Base-by-base conservation (phyloP, 2,888 invertebrate genomes). In the Axea sp. region DNA sequence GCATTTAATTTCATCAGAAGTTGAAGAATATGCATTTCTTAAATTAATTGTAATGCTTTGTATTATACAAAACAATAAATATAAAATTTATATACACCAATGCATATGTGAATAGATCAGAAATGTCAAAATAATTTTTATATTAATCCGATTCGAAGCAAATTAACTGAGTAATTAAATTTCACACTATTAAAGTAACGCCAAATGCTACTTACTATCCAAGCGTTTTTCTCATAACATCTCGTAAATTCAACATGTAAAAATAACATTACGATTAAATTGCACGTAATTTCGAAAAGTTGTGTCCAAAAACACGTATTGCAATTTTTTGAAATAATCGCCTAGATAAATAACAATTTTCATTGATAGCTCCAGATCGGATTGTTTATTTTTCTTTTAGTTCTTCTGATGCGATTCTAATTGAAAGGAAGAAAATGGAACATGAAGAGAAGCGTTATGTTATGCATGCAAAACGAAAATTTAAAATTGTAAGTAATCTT, bases 1-100 rank as follows among this genome's bases (percentile, higher is more conserved):
- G 28, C 35, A 30, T 69, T 47, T 9, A n/a, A 45, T 60, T 51
- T 60, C 53, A 60, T 60, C 60, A 60, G 68, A 33, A 71, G 62
- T 30, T 17, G 30, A 6, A 17, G 31, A n/a, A 31, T 33, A 60
- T 51, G 35, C 8, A 9, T 49, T 11, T 24, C 17, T 22, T 33
- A 26, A 26, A 33, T 28, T 60, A 11, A 7, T 76, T 76, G 59
- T 28, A 37, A 2, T 37, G 28, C 39, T 55, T 39, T 37, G 65
- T 76, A 80, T 78, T 77, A 78, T 80, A 83, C 78, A 81, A 83
- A 83, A 84, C 76, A 81, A 84, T 84, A 83, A 83, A 83, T 83
- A 37, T 81, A n/a, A 83, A 76, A 73, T 78, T 76, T 77, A 78
- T 79, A 65, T 78, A 80, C 77, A 76, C 68, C 60, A 57, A 69